Base-by-base conservation (phyloP, 2,113 vertebrate genomes). In the Lycocorax pyrrhopterus region DNA sequence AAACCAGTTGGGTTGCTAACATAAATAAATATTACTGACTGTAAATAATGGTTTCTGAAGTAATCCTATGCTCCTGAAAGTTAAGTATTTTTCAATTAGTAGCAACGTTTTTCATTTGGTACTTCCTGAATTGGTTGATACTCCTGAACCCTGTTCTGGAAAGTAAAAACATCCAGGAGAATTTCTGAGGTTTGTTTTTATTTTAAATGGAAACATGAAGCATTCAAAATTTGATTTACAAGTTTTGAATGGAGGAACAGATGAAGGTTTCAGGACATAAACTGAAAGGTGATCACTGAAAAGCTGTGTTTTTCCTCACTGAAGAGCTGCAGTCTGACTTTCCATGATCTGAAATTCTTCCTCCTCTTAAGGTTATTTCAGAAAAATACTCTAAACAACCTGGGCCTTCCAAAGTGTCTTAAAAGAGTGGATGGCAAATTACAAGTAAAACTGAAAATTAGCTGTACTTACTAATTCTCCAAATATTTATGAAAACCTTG, bases 21-120 rank as follows among this genome's bases (percentile, higher is more conserved):
- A 75, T 52, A 94, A 93, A 88, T 59, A 93, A 90, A 32, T 58
- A 76, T 78, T 56, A 67, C 76, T 71, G 68, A 64, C 39, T 91
- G 62, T 83, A 92, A 93, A 53, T 64, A 90, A 73, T 52, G 30
- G 53, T 87, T 94, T 89, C 62, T 87, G 67, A 93, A 91, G 60
- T 84, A 87, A 84, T 43, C 53, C 37, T 76, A 32, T 52, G 58
- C 67, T 96, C 90, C 53, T 72, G 77, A 72, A 94, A 87, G 46
- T 69, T 43, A 74, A 88, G 37, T 68, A 52, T 35, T 93, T 95
- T 87, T 78, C 56, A 72, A 13, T 84, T 92, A 89, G 49, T 60
- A 52, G 62, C 58, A 64, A 63, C 14, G 26, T 55, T 87, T 92
- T 91, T 84, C 60, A 79, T 75, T 56, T 91, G 69, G 64, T 64